Evolutionary conservation across 2,797 vertebrate species (phyloP), one percentile per base, ranked within the genome.

Genomic region (Poecilia gillii): DNA sequence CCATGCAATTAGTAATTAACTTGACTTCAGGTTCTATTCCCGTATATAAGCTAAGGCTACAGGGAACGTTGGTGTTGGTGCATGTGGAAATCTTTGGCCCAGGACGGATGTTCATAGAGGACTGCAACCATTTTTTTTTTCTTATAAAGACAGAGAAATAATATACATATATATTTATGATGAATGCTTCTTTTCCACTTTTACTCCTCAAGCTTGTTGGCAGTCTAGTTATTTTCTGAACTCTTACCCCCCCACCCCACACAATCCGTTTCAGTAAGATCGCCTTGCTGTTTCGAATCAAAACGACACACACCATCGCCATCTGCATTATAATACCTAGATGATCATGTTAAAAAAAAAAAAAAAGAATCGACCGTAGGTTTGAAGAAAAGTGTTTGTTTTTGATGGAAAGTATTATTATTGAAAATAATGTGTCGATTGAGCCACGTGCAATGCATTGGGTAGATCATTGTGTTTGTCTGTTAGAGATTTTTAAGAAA

Each of bases 381-480:
- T 87, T 94, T 91, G 92, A 94, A 91, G 93, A 91, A 94, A 90
- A 93, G 87, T 93, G 88, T 93, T 93, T 94, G 84, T 91, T 93
- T 94, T 95, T 93, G 91, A 95, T 94, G 94, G 93, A 94, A 94
- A 94, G 95, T 95, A 96, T 96, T 96, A 94, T 96, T 95, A 95
- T 94, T 95, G 94, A 95, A 93, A 94, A 93, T 88, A 93, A 91
- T 95, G 92, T 96, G 95, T 97, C 94, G 96, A 96, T 96, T 96
- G 96, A 97, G 96, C 96, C 96, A 96, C 96, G 97, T 97, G 97
- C 96, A 97, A 97, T 97, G 96, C 96, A 96, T 96, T 97, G 96
- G 96, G 95, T 96, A 96, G 96, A 97, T 97, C 95, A 96, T 95
- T 96, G 96, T 96, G 96, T 97, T 96, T 97, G 96, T 97, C 96